A percentile compares a stretch with the other conserved stretches of the same genome.
phyloP scores from a whole-genome alignment of 2,797 vertebrate genomes.

The Monodelphis domestica region DNA sequence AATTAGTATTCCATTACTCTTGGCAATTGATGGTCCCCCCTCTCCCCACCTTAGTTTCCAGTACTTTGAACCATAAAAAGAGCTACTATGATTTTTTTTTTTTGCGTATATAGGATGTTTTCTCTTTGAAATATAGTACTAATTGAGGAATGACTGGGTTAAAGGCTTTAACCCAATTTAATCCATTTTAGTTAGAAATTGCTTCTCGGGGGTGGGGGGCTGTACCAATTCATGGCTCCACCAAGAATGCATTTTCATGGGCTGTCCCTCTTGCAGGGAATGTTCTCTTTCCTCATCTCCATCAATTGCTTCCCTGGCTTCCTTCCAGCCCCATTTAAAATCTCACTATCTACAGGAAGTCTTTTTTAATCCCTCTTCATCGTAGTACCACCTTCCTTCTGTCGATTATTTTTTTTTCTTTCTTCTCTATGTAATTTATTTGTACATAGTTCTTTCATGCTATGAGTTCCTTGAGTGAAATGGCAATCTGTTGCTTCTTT shows the following conservation, averaged over 20 bases:
- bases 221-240: neutral
- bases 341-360: neutral
- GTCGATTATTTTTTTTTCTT: neutral
- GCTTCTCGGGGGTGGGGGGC: neutral
- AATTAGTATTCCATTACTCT: neutral
- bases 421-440: neutral
- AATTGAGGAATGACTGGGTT: neutral
- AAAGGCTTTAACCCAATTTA: too few relatives aligned
- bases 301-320: neutral
- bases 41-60: neutral
- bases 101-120: neutral
- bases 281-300: neutral
- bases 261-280: neutral
- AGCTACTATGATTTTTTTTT: neutral
- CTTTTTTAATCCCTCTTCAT: neutral
- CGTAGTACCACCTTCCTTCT: neutral
- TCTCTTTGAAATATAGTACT: neutral
- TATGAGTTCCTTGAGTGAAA: neutral
- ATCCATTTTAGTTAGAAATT: neutral
- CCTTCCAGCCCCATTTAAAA: neutral
- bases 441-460: neutral
- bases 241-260: neutral
- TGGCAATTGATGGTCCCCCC: too few relatives aligned
- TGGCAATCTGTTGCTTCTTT: neutral
- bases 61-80: neutral